Conservation (phyloP, 2,113 vertebrate species). For the Tychaedon coryphoeus region DNA sequence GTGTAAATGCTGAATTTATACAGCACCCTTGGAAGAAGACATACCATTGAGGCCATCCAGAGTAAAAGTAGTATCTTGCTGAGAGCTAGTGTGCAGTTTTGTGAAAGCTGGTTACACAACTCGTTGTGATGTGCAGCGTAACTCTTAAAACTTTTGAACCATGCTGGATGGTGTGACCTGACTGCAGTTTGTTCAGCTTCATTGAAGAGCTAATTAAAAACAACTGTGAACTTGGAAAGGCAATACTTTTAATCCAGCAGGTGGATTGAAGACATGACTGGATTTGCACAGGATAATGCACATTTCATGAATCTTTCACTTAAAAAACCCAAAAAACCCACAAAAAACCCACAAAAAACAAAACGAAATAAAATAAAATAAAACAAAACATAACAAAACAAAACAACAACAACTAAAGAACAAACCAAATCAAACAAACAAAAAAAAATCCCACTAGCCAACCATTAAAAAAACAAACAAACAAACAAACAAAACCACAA, state of each 20-base stretch:
- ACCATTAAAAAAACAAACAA: background rate
- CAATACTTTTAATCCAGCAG: background rate
- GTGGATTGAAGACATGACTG: background rate
- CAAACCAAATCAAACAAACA: background rate
- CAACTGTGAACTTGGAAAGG: conserved; percentile 32
- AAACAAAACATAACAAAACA: too few species aligned
- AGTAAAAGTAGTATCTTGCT: background rate
- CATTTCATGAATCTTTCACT: background rate
- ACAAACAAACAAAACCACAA: too few species aligned
- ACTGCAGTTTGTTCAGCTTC: conserved; percentile 58
- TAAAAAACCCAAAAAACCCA: background rate
- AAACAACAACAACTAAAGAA: background rate
- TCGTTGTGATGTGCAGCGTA: background rate
- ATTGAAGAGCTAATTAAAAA: conserved; percentile 67
- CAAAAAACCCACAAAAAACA: background rate
- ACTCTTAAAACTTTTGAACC: conserved; percentile 69
- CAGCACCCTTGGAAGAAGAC: background rate
- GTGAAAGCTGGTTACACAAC: conserved; percentile 1
- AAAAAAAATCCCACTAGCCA: background rate
- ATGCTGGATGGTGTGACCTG: conserved; percentile 37
- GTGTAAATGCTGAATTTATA: background rate
- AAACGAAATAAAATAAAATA: too few species aligned
- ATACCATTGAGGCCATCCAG: background rate
- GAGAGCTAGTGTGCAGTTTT: background rate
- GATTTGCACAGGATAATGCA: background rate